phyloP scores from a whole-genome alignment of 2,113 vertebrate genomes.

The Lycaon pictus region DNA sequence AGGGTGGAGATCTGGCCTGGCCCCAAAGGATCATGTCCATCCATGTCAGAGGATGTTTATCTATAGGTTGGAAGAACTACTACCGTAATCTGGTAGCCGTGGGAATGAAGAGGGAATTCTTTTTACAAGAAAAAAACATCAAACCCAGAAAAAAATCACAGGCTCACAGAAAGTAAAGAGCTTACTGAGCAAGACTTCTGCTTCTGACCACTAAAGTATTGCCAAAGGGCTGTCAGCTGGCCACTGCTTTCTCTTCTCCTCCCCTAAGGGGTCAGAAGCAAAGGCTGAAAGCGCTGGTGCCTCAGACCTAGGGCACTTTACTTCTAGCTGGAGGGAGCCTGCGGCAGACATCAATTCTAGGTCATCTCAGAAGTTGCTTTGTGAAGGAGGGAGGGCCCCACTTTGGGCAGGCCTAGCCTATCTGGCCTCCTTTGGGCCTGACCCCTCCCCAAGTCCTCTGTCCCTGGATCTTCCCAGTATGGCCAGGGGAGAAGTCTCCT shows the following conservation, averaged over 20 bases:
- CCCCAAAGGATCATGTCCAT: not conserved
- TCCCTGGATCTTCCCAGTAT: not conserved
- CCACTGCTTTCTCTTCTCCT: not conserved
- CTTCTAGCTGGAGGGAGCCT: not conserved
- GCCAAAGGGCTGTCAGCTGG: not conserved
- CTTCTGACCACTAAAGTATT: not conserved
- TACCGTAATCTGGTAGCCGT: not conserved
- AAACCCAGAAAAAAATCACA: not conserved
- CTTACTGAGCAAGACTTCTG: not conserved
- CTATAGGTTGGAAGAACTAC: not conserved
- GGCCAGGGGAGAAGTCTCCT: not conserved
- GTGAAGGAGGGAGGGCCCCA: not conserved
- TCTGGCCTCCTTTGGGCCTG: not conserved
- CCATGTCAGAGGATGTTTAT: too few relatives aligned
- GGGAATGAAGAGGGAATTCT: not conserved
- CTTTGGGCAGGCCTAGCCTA: not conserved
- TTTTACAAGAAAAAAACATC: not conserved
- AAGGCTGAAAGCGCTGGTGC: not conserved
- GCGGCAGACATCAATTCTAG: not conserved
- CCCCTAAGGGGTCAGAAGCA: not conserved
- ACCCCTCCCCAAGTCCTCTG: not conserved
- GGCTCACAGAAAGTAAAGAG: not conserved
- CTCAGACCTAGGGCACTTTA: too few relatives aligned
- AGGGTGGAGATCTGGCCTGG: not conserved
- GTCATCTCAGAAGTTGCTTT: not conserved